Base-by-base conservation (phyloP, 2,888 invertebrate genomes). In the Augiades crinisus region DNA sequence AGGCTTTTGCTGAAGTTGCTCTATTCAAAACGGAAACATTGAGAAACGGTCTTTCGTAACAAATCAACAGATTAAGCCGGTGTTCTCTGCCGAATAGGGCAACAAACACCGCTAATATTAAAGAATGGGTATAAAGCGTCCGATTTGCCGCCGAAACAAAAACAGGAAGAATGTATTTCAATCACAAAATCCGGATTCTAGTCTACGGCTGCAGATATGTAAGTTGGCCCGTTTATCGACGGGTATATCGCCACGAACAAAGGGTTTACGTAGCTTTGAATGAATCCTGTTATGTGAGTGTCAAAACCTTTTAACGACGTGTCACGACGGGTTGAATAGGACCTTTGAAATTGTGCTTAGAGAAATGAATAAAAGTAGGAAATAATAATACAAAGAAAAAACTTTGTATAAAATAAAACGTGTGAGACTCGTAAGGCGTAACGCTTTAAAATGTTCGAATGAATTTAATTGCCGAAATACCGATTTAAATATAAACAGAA, bases 151-250 rank as follows among this genome's bases (percentile, higher is more conserved):
- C 14, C 13, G 21, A 33, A 31, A 44, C 31, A 41, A 44, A 31
- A 44, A 44, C 36, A 36, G 16, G 17, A 46, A 38, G 31, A 38
- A 24, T 17, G 17, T 27, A 19, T 43, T 43, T 43, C 43, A 36
- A 36, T 47, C 30, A 27, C 30, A 19, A 16, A 38, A 46, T 36
- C 36, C 22, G 17, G 24, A 47, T 31, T 38, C 30, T 8, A 31
- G 13, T 30, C 8, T 16, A 5, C 24, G 34, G 16, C 27, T 46
- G 27, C 27, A 36, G 46, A 46, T 36, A 46, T 36, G 27, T 27
- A 46, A 13, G 17, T 46, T 27, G 31, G 27, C 24, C 12, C 46
- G 16, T 17, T 36, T 24, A 17, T 31, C 33, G 33, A 21, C 5
- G 3, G 14, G 22, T 21, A 34, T 34, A 45, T 24, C 40, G 14